A percentile compares a stretch with the other conserved stretches of the same genome.
These are phyloP conservation scores for Diploptera punctata DNA, from an alignment of 2,888 invertebrate species.

Conservation along the genomic window DNA sequence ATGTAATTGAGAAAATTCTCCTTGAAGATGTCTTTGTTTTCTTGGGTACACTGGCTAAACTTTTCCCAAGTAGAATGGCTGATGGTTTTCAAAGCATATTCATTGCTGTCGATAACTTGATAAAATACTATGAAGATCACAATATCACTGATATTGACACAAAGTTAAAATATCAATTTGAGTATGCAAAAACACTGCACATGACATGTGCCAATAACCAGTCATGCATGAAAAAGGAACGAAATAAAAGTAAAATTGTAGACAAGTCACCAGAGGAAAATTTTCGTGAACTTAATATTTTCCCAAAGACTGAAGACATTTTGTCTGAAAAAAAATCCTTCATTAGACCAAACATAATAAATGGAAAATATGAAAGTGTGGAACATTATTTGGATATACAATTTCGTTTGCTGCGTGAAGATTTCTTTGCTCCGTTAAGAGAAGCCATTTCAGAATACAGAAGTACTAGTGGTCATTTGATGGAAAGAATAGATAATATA, in stretches of 20 bases:
- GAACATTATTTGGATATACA: conserved; percentile 79
- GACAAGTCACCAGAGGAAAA: conserved; percentile 54
- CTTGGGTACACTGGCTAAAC: conserved; percentile 52
- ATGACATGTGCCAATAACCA: background rate
- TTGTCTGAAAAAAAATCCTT: conserved; percentile 52
- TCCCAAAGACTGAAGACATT: conserved; percentile 58
- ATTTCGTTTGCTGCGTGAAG: conserved; percentile 78
- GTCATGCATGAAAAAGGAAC: background rate
- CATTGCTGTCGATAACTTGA: conserved; percentile 44
- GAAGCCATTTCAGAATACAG: conserved; percentile 67
- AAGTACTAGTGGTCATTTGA: conserved; percentile 51
- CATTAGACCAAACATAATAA: conserved; percentile 63
- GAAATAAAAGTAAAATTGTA: background rate
- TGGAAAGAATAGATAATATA: conserved; percentile 55
- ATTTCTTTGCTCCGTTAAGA: conserved; percentile 76
- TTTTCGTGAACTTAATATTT: conserved; percentile 54
- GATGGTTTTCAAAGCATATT: conserved; percentile 50
- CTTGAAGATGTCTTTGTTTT: conserved; percentile 46
- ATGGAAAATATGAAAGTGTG: conserved; percentile 67
- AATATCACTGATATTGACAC: conserved; percentile 28
- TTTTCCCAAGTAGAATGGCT: conserved; percentile 49
- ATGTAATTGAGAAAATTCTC: conserved; percentile 45
- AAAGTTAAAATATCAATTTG: conserved; percentile 5
- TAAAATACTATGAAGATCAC: conserved; percentile 45
- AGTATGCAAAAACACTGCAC: background rate